Conservation (phyloP, 30 jellyfish, hydroid and myxozoan species). For the Hydractinia echinata region DNA sequence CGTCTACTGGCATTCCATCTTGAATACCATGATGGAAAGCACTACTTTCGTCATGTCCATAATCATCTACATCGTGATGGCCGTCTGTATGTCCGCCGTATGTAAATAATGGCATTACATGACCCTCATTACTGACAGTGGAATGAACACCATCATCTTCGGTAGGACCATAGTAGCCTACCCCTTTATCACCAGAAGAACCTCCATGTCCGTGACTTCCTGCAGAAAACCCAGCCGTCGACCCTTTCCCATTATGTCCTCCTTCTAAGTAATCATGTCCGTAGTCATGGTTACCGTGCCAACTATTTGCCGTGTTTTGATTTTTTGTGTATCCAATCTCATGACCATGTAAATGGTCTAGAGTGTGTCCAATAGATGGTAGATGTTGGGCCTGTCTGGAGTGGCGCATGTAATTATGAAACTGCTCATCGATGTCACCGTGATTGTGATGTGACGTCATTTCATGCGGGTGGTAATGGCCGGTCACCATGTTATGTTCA, state of each 20-base stretch:
- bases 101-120: not conserved
- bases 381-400: not conserved
- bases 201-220: not conserved
- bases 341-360: conserved; percentile 17
- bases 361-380: not conserved
- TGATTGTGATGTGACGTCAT: conserved; percentile 5
- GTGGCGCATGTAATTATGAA: conserved; percentile 3
- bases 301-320: conserved; percentile 2
- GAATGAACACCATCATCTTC: not conserved
- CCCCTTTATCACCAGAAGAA: not conserved
- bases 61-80: not conserved
- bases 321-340: conserved; percentile 20
- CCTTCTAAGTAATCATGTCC: conserved; percentile 14
- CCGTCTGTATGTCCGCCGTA: conserved; percentile 11
- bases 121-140: conserved; percentile 9
- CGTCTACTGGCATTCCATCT: conserved; percentile 34
- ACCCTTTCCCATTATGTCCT: not conserved
- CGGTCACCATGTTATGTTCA: not conserved
- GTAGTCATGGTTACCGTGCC: conserved; percentile 6
- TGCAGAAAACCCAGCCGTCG: not conserved
- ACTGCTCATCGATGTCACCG: conserved; percentile 1
- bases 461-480: conserved; percentile 8
- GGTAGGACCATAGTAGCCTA: conserved; percentile 17
- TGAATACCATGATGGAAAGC: conserved; percentile 2
- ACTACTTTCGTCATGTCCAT: not conserved